Evolutionary conservation across 2,113 vertebrate genomes (phyloP).

Genomic region (Perca fluviatilis): DNA sequence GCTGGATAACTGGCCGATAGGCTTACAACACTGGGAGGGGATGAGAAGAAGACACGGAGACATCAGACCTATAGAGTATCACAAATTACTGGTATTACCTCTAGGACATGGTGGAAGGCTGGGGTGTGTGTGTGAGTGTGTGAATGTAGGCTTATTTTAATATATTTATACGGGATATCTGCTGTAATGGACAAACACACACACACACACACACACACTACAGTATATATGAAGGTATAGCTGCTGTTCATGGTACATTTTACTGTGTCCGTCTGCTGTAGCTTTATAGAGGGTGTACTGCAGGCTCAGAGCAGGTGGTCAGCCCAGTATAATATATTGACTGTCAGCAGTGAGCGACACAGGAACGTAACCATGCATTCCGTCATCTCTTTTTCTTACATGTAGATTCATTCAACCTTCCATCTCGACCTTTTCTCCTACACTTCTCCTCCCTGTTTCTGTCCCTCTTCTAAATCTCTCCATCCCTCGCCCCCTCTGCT

Average conservation of each 20-base stretch:
- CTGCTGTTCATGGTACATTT: conserved; percentile 71
- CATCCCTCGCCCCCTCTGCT: background rate
- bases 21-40: conserved; percentile 62
- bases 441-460: conserved; percentile 9
- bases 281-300: conserved; percentile 69
- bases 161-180: conserved; percentile 45
- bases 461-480: conserved; percentile 24
- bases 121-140: conserved; percentile 16
- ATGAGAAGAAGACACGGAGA: conserved; percentile 54
- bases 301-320: conserved; percentile 78
- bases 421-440: conserved; percentile 17
- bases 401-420: conserved; percentile 40
- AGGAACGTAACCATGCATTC: conserved; percentile 55
- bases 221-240: conserved; percentile 18
- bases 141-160: conserved; percentile 55
- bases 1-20: conserved; percentile 76
- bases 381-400: conserved; percentile 50
- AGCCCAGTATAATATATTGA: conserved; percentile 70
- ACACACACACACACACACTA: conserved; percentile 14
- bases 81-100: conserved; percentile 51
- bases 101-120: conserved; percentile 20
- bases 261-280: conserved; percentile 72
- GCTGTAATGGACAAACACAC: conserved; percentile 33
- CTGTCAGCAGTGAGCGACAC: conserved; percentile 67
- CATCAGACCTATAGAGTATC: conserved; percentile 75